Percentiles rank a stretch among this genome's conserved stretches.
phyloP scores from a whole-genome alignment of 2,113 vertebrate species.

The Bufo gargarizans region DNA sequence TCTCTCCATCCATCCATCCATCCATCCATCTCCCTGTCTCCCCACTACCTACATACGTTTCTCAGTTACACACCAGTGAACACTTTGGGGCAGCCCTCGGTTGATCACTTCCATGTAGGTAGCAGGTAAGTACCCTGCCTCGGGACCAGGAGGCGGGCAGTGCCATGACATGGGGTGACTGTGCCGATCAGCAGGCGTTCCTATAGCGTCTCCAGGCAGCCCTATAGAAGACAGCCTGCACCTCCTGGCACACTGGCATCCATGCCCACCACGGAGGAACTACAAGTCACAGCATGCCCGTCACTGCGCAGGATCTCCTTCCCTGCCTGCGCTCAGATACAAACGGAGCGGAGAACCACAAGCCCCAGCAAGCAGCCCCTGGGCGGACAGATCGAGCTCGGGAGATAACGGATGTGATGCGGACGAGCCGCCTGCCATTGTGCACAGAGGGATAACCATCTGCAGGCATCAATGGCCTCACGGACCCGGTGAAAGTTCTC shows the following conservation, averaged over 20 bases:
- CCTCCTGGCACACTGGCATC: no score
- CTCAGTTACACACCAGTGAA: no score
- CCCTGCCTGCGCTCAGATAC: no score
- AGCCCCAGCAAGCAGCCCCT: conserved; percentile 50
- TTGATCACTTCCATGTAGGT: no score
- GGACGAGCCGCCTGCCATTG: background rate
- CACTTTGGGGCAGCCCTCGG: no score
- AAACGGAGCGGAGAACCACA: conserved; percentile 38
- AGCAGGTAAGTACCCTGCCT: no score
- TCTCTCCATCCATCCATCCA: background rate
- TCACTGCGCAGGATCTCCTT: background rate
- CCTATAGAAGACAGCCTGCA: background rate
- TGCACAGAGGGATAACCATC: background rate
- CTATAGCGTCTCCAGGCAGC: background rate
- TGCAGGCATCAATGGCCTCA: conserved; percentile 17
- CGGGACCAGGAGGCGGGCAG: background rate
- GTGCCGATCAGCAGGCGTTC: background rate
- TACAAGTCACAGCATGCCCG: background rate
- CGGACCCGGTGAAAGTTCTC: conserved; percentile 8
- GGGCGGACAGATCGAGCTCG: conserved; percentile 33
- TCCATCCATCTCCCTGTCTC: background rate
- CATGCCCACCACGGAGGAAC: background rate
- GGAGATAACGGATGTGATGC: conserved; percentile 25
- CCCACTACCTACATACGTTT: no score
- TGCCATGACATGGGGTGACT: background rate